These are phyloP conservation scores for Corythornis vintsioides DNA, from an alignment of 2,113 vertebrate genomes.

Conservation along the genomic window DNA sequence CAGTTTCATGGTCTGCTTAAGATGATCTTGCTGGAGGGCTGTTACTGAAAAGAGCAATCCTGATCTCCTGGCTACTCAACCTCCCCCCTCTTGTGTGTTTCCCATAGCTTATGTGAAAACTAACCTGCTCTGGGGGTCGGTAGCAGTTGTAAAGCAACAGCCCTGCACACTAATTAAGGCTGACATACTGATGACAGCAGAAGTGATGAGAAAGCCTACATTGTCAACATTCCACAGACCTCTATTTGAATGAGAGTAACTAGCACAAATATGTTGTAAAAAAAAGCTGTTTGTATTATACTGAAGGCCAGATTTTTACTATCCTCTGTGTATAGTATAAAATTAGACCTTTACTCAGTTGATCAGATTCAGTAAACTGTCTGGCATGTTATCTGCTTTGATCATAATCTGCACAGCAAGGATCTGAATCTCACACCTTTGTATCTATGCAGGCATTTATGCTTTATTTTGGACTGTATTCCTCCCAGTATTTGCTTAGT, in stretches of 20 bases:
- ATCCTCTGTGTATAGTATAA: background rate
- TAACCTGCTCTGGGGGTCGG: background rate
- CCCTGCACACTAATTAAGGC: background rate
- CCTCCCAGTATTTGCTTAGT: background rate
- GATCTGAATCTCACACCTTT: background rate
- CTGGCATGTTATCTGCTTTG: background rate
- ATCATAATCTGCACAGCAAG: background rate
- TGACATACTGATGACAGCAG: background rate
- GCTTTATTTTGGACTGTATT: background rate
- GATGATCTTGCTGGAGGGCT: background rate
- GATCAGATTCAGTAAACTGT: background rate
- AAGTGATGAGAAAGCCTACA: conserved; percentile 9
- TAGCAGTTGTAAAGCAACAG: background rate
- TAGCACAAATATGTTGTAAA: background rate
- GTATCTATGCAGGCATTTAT: background rate
- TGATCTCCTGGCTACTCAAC: background rate
- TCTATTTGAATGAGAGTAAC: background rate
- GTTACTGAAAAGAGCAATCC: background rate
- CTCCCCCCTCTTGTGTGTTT: background rate
- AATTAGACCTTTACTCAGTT: background rate
- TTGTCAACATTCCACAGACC: background rate
- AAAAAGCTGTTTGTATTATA: background rate
- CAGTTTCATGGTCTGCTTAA: conserved; percentile 9
- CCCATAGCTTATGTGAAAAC: background rate
- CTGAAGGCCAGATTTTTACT: background rate